Percentiles rank a stretch among this genome's conserved stretches.
These are phyloP conservation scores for Lagorchestes hirsutus DNA, from an alignment of 2,797 vertebrate species.

Conservation along the genomic window DNA sequence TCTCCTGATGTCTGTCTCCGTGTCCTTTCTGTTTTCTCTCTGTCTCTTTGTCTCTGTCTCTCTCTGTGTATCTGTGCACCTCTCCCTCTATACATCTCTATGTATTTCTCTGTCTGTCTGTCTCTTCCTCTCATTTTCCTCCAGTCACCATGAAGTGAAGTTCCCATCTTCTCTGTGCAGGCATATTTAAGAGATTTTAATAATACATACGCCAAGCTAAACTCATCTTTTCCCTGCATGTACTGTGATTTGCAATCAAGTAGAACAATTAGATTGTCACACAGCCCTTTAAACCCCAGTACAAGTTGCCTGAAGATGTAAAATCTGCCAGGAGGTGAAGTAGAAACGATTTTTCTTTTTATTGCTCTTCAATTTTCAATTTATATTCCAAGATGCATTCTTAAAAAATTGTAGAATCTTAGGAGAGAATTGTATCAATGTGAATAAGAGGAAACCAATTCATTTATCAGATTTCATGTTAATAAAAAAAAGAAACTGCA, in stretches of 20 bases:
- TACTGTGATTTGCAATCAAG: slow-evolving; percentile 60
- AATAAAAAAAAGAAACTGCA: slow-evolving; percentile 58
- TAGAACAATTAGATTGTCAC: slow-evolving; percentile 59
- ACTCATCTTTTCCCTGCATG: slow-evolving; percentile 36
- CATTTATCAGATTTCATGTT: slow-evolving; percentile 69
- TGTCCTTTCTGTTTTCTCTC: neutral
- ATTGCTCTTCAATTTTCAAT: slow-evolving; percentile 70
- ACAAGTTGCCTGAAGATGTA: slow-evolving; percentile 52
- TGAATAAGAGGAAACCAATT: slow-evolving; percentile 63
- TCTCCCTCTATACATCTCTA: neutral
- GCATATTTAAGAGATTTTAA: slow-evolving; percentile 63
- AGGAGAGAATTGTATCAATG: slow-evolving; percentile 74
- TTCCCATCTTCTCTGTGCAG: slow-evolving; percentile 42
- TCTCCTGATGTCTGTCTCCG: neutral
- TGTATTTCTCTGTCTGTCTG: neutral
- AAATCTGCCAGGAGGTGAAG: slow-evolving; percentile 66
- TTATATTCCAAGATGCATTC: slow-evolving; percentile 72
- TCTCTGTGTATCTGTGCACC: neutral
- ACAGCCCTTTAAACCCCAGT: slow-evolving; percentile 39
- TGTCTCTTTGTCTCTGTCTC: neutral
- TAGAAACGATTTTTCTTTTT: slow-evolving; percentile 71
- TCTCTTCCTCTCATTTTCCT: neutral
- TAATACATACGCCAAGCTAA: slow-evolving; percentile 54
- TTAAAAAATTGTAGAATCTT: slow-evolving; percentile 61
- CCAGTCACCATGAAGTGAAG: neutral